A percentile compares a stretch with the other conserved stretches of the same genome.
These are phyloP conservation scores for Labeo rohita DNA, from an alignment of 2,113 vertebrate species.

Conservation along the genomic window DNA sequence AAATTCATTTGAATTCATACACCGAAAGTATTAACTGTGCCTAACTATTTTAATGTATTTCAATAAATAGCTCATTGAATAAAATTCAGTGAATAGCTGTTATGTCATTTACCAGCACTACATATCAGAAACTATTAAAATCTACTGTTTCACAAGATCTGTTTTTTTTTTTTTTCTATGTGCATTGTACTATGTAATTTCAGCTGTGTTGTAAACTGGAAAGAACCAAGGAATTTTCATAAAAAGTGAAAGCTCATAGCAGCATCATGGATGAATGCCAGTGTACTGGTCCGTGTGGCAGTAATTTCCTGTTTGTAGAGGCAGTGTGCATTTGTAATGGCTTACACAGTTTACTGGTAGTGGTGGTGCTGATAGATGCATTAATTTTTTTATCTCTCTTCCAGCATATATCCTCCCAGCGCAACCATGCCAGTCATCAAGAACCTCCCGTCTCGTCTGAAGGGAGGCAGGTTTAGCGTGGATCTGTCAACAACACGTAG, in stretches of 20 bases:
- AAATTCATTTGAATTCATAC: background rate
- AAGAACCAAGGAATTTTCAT: background rate
- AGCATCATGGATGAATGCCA: background rate
- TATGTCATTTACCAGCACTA: background rate
- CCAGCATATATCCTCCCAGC: conserved; percentile 54
- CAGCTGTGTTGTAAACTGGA: background rate
- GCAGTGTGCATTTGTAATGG: background rate
- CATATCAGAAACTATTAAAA: background rate
- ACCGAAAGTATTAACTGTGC: background rate
- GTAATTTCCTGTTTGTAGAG: conserved; percentile 34
- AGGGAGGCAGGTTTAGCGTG: conserved; percentile 64
- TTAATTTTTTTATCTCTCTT: conserved; percentile 42
- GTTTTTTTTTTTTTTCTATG: background rate
- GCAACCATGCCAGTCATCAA: conserved; percentile 83
- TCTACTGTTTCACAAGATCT: background rate
- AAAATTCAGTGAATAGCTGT: background rate
- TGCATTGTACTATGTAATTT: background rate
- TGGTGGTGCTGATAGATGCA: background rate
- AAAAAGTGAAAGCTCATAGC: background rate
- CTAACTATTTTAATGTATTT: background rate
- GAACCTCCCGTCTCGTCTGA: conserved; percentile 76
- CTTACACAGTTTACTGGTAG: background rate
- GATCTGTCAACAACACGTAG: conserved; percentile 68
- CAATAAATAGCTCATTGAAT: too few species aligned
- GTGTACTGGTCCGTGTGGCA: background rate